phyloP scores from a whole-genome alignment of 2,888 invertebrate genomes.

The Salticus scenicus region DNA sequence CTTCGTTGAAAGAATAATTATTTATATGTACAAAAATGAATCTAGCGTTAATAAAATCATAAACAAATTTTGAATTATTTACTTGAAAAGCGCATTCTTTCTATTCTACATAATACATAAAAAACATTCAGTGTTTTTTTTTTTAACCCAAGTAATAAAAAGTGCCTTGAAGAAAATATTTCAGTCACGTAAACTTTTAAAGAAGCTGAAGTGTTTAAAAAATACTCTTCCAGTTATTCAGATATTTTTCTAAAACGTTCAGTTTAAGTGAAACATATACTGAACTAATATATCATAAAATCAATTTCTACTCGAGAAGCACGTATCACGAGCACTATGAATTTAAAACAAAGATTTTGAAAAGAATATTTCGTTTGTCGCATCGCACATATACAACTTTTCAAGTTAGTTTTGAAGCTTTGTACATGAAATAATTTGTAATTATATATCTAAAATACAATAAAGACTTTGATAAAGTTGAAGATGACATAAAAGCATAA shows the following conservation, averaged over 20 bases:
- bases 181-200: conserved; percentile 11
- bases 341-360: neutral
- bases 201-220: neutral
- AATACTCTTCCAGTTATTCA: neutral
- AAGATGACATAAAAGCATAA: too few species aligned
- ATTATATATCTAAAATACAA: too few species aligned
- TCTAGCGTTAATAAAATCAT: too few species aligned
- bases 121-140: too few species aligned
- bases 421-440: too few species aligned
- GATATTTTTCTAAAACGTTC: neutral
- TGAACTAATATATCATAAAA: neutral
- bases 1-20: too few species aligned
- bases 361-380: neutral
- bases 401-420: neutral
- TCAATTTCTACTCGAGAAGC: neutral
- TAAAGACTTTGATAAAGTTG: too few species aligned
- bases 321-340: neutral
- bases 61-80: too few species aligned
- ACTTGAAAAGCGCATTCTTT: too few species aligned
- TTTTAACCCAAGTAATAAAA: too few species aligned
- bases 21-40: too few species aligned
- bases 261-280: neutral
- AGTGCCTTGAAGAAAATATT: neutral
- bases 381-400: neutral
- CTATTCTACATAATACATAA: too few species aligned